Evolutionary conservation across 2,113 vertebrate species (phyloP).

Genomic region (Cavia aperea): DNA sequence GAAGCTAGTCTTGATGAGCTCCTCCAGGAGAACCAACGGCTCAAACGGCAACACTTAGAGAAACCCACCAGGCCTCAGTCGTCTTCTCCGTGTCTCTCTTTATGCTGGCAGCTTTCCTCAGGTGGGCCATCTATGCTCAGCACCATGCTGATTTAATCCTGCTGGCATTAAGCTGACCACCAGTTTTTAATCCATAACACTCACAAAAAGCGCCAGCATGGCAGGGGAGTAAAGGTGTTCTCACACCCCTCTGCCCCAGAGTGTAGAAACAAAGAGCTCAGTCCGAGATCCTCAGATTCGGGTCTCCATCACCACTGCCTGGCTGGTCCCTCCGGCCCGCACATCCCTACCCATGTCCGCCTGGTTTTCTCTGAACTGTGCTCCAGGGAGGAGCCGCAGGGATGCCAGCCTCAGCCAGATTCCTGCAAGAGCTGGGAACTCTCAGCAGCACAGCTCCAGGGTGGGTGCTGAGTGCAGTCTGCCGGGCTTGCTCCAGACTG

Average conservation of each 20-base stretch:
- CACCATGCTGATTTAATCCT: too few relatives aligned
- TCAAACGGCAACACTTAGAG: too few relatives aligned
- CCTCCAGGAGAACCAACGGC: too few relatives aligned
- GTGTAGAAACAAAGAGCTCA: background rate
- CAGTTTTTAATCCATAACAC: too few relatives aligned
- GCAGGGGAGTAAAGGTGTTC: background rate
- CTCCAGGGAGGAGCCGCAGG: background rate
- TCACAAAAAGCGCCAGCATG: too few relatives aligned
- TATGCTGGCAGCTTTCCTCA: too few relatives aligned
- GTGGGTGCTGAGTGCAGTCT: too few relatives aligned
- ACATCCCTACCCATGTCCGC: background rate
- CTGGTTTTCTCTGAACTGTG: background rate
- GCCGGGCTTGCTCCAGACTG: background rate
- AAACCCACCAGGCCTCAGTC: too few relatives aligned
- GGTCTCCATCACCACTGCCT: background rate
- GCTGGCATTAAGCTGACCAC: too few relatives aligned
- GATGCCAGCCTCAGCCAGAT: background rate
- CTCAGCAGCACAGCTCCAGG: background rate
- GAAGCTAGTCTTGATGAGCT: too few relatives aligned
- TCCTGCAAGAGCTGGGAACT: background rate
- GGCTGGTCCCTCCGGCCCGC: background rate
- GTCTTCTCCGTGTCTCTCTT: too few relatives aligned
- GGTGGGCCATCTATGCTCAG: too few relatives aligned
- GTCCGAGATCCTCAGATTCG: background rate
- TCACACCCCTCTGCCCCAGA: background rate